Base-by-base conservation (phyloP, 2,797 vertebrate species). In the Lepilemur ruficaudatus region DNA sequence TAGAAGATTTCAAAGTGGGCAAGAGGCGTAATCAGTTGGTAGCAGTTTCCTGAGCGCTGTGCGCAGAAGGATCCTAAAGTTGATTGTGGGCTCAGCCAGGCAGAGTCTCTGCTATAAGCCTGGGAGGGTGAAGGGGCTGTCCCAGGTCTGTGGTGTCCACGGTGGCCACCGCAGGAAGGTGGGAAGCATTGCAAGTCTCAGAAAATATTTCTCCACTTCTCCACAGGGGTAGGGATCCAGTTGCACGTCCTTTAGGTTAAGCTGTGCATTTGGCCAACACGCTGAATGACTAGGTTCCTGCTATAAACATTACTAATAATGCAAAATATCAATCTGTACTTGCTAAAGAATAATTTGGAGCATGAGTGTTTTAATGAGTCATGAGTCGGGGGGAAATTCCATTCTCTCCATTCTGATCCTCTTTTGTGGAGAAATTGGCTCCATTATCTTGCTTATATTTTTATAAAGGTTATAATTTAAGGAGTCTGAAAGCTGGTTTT, bases 361-460 rank as follows among this genome's bases (percentile, higher is more conserved):
- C 11, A 0, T 46, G 38, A 73, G 32, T 76, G 55, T 70, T 97
- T 87, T 67, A 63, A 85, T 95, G 90, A 97, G 81, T 97, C 65
- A 28, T 30, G 35, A 97, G 88, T 88, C 97, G 84, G 95, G 93
- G 88, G 73, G 90, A 95, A 67, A 89, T 95, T 63, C 94, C 85
- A 43, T 88, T 67, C 89, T 95, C 70, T 95, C 91, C 43, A 67
- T 91, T 81, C 75, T 48, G 43, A 17, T 72, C 73, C n/a, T 97
- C 92, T 92, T 61, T 46, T 94, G 57, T 63, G 46, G 52, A 28
- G 46, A 73, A 88, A 81, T 96, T 55, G 55, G 38, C 95, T 87
- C 84, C 86, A n/a, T 97, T 93, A 67, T 89, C 73, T 41, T 73
- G 72, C 65, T 86, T 89, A 43, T 82, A 2, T 46, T 91, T 96